Evolutionary conservation across 2,888 invertebrate species (phyloP).

Genomic region (Tenthredo livida): DNA sequence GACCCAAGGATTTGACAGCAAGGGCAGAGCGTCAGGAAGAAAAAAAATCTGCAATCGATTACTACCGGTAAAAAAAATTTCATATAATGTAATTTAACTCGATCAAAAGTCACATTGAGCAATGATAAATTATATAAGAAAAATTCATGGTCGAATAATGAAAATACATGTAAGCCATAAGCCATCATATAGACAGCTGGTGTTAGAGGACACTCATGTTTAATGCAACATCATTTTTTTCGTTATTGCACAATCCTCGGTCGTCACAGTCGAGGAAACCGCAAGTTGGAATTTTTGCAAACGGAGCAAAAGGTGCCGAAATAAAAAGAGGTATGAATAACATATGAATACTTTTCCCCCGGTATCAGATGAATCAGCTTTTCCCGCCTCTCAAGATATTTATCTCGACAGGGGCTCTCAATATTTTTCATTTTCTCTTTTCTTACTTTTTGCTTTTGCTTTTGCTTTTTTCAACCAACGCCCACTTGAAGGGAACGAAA

Average conservation of each 20-base stretch:
- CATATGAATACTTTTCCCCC: constrained; percentile 47
- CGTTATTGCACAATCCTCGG: constrained; percentile 15
- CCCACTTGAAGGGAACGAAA: neutral
- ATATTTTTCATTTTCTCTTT: neutral
- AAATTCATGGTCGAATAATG: neutral
- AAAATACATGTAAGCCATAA: no score
- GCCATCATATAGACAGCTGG: neutral
- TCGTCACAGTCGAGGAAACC: constrained; percentile 30
- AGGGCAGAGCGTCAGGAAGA: constrained; percentile 16
- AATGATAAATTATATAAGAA: neutral
- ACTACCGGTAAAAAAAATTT: constrained; percentile 22
- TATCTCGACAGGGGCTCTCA: constrained; percentile 28
- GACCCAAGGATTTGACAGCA: constrained; percentile 39
- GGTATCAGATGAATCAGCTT: constrained; percentile 33
- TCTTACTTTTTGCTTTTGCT: neutral
- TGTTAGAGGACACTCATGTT: neutral
- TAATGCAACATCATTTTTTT: neutral
- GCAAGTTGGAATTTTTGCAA: constrained; percentile 45
- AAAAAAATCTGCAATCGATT: constrained; percentile 45
- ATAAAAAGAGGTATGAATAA: constrained; percentile 52
- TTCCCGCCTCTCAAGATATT: constrained; percentile 43
- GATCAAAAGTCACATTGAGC: neutral
- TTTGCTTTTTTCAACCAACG: neutral
- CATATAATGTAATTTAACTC: neutral
- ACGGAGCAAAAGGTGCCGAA: constrained; percentile 46